Percentiles rank a stretch among this genome's conserved stretches.
phyloP scores from a whole-genome alignment of 1,140 invertebrate genomes.

The Hormaphis cornu region DNA sequence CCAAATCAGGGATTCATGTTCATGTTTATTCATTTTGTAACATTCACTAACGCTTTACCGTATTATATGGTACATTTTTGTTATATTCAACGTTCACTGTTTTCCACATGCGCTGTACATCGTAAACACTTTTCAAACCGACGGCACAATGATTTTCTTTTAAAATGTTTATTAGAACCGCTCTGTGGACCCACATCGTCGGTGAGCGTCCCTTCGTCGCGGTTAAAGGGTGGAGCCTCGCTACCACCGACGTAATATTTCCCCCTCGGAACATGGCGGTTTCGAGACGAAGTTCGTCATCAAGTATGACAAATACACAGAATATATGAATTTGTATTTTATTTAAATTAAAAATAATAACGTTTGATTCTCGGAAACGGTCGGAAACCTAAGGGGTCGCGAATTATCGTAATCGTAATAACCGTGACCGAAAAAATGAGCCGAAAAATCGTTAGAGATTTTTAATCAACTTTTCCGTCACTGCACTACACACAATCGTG shows the following conservation, averaged over 20 bases:
- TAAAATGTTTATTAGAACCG: not conserved
- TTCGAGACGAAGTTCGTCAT: not conserved
- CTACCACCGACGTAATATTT: not conserved
- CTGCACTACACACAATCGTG: not conserved
- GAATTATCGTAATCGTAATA: not conserved
- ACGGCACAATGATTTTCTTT: no score
- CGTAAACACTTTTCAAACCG: no score
- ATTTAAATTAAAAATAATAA: not conserved
- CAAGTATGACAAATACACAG: not conserved
- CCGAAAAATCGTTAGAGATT: conserved; percentile 14
- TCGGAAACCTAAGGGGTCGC: not conserved
- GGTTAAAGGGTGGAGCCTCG: not conserved
- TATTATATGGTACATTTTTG: no score
- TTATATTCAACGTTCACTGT: no score
- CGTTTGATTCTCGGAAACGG: not conserved
- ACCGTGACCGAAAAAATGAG: not conserved
- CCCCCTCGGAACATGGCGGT: conserved; percentile 8
- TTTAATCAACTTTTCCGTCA: not conserved
- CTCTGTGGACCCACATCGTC: not conserved
- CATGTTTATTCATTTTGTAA: no score
- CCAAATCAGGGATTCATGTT: no score
- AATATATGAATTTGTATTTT: not conserved
- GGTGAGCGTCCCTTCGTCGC: not conserved
- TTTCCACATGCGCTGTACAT: no score
- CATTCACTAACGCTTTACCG: no score